Conservation (phyloP, 2,888 invertebrate genomes). For the Caenorhabditis sulstoni region DNA sequence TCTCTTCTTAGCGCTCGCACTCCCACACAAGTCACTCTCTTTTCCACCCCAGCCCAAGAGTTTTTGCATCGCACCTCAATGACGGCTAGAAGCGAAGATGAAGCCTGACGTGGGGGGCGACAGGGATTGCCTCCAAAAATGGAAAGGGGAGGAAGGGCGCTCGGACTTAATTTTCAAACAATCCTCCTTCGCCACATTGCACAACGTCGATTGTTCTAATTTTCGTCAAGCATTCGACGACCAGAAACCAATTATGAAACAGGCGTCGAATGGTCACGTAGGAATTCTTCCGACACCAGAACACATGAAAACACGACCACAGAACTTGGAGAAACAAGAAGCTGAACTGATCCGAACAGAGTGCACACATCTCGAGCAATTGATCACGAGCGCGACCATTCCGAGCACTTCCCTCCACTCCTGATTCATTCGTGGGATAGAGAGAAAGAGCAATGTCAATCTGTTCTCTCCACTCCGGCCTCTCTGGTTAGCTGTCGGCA, state of each 20-base stretch:
- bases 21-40: constrained; percentile 54
- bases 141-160: constrained; percentile 17
- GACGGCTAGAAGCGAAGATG: constrained; percentile 47
- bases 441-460: too few species aligned
- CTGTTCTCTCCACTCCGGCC: too few species aligned
- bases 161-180: constrained; percentile 52
- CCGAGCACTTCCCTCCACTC: too few species aligned
- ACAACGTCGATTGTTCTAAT: constrained; percentile 57
- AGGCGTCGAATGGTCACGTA: constrained; percentile 18
- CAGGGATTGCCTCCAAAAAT: constrained; percentile 27
- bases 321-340: too few species aligned
- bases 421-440: too few species aligned
- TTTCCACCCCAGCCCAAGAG: constrained; percentile 30
- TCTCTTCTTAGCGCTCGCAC: constrained; percentile 6
- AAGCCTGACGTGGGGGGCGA: constrained; percentile 5
- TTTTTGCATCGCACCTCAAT: constrained; percentile 57
- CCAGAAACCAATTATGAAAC: constrained; percentile 53
- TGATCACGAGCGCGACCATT: too few species aligned
- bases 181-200: constrained; percentile 40
- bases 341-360: too few species aligned
- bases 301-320: constrained; percentile 12
- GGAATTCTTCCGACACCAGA: constrained; percentile 36
- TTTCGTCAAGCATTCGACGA: constrained; percentile 42
- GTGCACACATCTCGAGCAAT: too few species aligned
- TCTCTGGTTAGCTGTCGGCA: neutral